Evolutionary conservation across 2,888 invertebrate species (phyloP).

Genomic region (Punctoribates punctum): DNA sequence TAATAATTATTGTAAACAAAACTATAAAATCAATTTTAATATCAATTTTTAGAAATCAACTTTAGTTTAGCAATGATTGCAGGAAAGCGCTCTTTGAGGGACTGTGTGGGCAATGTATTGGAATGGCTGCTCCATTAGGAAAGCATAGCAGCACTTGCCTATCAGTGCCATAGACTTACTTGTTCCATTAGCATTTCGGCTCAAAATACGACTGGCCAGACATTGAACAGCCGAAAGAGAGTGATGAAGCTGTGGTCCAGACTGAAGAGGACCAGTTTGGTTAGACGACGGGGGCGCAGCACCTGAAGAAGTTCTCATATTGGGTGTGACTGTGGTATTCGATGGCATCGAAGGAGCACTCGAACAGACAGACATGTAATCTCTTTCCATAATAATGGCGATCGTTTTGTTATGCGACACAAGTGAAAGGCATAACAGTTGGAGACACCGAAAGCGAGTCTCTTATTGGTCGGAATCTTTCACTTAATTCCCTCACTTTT

Average conservation of each 20-base stretch:
- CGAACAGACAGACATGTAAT: conserved; percentile 31
- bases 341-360: conserved; percentile 40
- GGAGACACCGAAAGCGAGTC: conserved; percentile 16
- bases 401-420: neutral
- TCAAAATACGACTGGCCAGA: conserved; percentile 45
- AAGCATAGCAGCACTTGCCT: neutral
- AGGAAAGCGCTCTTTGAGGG: conserved; percentile 30
- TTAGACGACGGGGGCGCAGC: neutral
- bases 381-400: conserved; percentile 35
- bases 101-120: neutral
- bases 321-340: conserved; percentile 36
- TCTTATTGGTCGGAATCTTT: conserved; percentile 33
- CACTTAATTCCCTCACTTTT: conserved; percentile 23
- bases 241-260: conserved; percentile 38
- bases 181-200: conserved; percentile 48
- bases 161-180: conserved; percentile 45
- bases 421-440: conserved; percentile 30
- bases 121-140: conserved; percentile 20
- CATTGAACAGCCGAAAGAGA: conserved; percentile 36
- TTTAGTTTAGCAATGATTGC: neutral
- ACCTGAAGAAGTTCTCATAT: conserved; percentile 34
- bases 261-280: conserved; percentile 34
- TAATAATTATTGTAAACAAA: too few species aligned
- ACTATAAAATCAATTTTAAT: neutral
- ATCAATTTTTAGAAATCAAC: neutral